Evolutionary conservation across 2,113 vertebrate species (phyloP).

Genomic region (Chinchilla lanigera): DNA sequence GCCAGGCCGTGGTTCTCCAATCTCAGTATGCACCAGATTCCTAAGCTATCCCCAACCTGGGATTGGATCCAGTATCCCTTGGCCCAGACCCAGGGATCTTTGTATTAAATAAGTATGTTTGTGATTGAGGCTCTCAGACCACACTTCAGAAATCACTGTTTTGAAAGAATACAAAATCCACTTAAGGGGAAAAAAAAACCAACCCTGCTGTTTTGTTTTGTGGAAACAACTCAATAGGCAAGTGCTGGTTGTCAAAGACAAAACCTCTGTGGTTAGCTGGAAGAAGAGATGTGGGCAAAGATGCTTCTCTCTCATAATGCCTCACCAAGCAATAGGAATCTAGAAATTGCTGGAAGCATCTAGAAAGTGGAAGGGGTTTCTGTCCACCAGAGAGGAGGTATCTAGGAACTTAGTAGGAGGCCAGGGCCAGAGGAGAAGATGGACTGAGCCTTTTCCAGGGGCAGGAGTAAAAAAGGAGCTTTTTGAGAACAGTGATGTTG

Average conservation of each 20-base stretch:
- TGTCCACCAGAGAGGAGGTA: not conserved
- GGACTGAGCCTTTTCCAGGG: not conserved
- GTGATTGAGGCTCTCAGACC: not conserved
- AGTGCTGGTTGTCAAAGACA: not conserved
- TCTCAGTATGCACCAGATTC: not conserved
- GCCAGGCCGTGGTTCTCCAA: not conserved
- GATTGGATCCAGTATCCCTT: not conserved
- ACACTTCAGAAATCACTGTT: not conserved
- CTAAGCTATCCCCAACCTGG: not conserved
- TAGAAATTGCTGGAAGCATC: not conserved
- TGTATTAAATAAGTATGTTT: not conserved
- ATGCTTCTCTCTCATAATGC: accelerated
- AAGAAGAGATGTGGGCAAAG: not conserved
- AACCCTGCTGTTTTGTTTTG: not conserved
- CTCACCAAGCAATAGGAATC: not conserved
- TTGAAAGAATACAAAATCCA: not conserved
- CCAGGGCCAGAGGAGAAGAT: not conserved
- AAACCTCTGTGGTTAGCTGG: not conserved
- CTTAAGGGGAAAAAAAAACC: not conserved
- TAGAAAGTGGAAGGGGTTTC: not conserved
- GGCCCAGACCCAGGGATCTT: not conserved
- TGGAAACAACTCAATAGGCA: not conserved
- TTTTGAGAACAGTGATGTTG: not conserved
- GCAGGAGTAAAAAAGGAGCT: not conserved
- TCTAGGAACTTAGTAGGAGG: not conserved